Evolutionary conservation across 2,888 invertebrate species (phyloP), one percentile per base, ranked within the genome.

Genomic region (Synergus itoensis): DNA sequence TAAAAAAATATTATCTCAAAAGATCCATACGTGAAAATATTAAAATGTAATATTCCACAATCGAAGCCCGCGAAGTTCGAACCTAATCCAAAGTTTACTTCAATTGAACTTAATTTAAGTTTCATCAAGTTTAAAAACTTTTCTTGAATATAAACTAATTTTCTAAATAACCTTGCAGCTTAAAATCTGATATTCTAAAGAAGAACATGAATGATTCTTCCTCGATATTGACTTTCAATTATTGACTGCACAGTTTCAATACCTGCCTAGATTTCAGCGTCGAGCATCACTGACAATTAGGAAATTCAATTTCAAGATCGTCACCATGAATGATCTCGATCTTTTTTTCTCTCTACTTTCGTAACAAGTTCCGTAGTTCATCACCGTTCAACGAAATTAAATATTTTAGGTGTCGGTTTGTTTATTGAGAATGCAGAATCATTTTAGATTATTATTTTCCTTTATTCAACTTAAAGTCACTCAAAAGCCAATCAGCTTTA

Each of bases 271-370:
- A 67, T 67, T 67, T 67, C 45, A 9, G 53, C n/a, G 53, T 9
- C n/a, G n/a, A 69, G 45, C 69, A 48, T 69, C 69, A 69, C 45
- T 48, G 69, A 48, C 69, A 69, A 69, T 45, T 45, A 69, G 48
- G 69, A 69, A 69, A 69, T 69, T 69, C 28, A 69, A 48, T 48
- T 69, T 48, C 69, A 48, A 48, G 18, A 45, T 45, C 21, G 69
- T 69, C 69, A 69, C 21, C 28, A 14, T 69, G 3, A 21, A 69
- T 28, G 18, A 41, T 40, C n/a, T 65, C 40, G 4, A 40, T 36
- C 14, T 62, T 28, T 64, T 64, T 65, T 41, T 43, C 12, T 64
- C 40, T 64, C 4, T n/a, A n/a, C n/a, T n/a, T n/a, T n/a, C n/a
- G n/a, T n/a, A n/a, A n/a, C n/a, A 18, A 45, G 43, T 45, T 45